Conservation (phyloP, 2,113 vertebrate genomes). For the Phaethon lepturus region DNA sequence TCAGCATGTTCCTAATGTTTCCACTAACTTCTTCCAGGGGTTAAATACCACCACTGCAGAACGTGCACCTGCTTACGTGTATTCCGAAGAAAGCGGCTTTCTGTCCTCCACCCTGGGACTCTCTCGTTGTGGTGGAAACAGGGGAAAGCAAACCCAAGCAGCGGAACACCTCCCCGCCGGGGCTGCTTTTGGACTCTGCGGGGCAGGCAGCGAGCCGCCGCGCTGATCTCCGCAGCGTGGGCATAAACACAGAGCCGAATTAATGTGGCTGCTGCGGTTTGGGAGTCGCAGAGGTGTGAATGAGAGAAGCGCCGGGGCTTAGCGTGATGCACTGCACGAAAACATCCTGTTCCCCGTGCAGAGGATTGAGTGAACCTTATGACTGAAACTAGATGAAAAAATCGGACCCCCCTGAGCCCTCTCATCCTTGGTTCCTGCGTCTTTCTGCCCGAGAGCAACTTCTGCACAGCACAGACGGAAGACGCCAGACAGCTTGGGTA, state of each 20-base stretch:
- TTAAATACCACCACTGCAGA: background rate
- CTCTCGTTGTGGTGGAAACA: rapidly evolving
- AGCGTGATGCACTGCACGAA: background rate
- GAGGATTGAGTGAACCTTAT: background rate
- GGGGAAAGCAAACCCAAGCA: background rate
- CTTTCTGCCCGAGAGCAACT: background rate
- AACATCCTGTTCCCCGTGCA: background rate
- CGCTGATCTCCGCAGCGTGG: background rate
- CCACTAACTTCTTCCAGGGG: background rate
- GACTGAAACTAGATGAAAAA: background rate
- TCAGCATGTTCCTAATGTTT: background rate
- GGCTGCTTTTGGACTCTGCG: background rate
- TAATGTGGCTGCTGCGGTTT: background rate
- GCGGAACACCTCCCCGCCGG: rapidly evolving
- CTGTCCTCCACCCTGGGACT: background rate
- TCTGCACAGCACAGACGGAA: background rate
- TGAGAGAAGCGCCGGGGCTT: rapidly evolving
- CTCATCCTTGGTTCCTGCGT: rapidly evolving
- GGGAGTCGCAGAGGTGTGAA: rapidly evolving
- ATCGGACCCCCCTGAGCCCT: background rate
- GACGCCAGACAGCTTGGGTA: background rate
- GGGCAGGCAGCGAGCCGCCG: background rate
- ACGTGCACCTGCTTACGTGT: background rate
- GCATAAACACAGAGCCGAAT: background rate
- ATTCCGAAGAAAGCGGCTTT: background rate